Base-by-base conservation (phyloP, 1,140 invertebrate genomes). In the Sinella curviseta region DNA sequence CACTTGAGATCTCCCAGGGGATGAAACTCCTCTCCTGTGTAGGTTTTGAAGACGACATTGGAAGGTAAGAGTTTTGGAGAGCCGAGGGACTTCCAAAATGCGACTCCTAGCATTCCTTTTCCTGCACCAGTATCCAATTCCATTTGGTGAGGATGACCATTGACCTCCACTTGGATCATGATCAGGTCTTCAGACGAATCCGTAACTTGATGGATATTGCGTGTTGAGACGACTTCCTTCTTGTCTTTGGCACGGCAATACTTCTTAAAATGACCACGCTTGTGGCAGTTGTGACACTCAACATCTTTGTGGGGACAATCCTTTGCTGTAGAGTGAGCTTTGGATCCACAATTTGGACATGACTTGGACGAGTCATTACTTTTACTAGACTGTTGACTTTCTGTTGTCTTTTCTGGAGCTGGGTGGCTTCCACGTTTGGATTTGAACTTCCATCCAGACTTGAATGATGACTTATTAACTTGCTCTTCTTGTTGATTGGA, bases 271-370 rank as follows among this genome's bases (percentile, higher is more conserved):
- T 78, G 77, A 30, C 77, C 77, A 4, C 24, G 8, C 36, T 35
- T 73, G 3, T 28, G 12, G 48, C 77, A 78, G 73, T 28, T 35
- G 35, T 74, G 28, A 28, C 77, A 78, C n/a, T 34, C 35, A 2
- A 70, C 77, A 65, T 73, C 34, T 31, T 78, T 78, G 57, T 78
- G 30, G 8, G 57, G 57, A 54, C 77, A 78, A 12, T 78, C 60
- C 31, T 78, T 78, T 3, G 77, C 2, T 54, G 24, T 24, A 1
- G 35, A 28, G 35, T 78, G 77, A n/a, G n/a, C n/a, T 14, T 16
- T 30, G n/a, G 77, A 78, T 16, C 77, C 77, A 70, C 77, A 78
- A 78, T 78, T 78, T 31, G 60, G 77, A 74, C 77, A 78, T 14
- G 55, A 77, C 48, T 55, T 57, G 57, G n/a, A n/a, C n/a, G n/a